Base-by-base conservation (phyloP, 2,888 invertebrate species). In the Dryobota labecula region DNA sequence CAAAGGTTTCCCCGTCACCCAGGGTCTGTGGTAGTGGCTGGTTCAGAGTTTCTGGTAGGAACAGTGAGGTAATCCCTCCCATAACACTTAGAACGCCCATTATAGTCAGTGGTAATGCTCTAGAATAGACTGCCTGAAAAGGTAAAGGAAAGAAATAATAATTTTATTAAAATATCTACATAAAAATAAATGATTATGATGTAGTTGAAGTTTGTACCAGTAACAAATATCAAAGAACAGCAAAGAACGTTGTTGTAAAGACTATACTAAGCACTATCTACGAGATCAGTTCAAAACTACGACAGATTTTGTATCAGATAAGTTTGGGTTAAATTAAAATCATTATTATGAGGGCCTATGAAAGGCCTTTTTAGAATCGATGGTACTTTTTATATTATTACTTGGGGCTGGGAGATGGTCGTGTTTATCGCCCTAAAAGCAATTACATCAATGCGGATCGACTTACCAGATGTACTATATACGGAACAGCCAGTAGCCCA, bases 41-140 rank as follows among this genome's bases (percentile, higher is more conserved):
- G 85, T 97, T 96, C 47, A 97, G 91, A 0, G 97, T 97, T 87
- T 97, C 97, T 0, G 97, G 97, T 3, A 97, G 90, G 83, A 97
- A 97, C 3, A 97, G 91, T 0, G 97, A 96, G 1, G 96, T 96
- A 9, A 97, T 83, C 0, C 97, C 97, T 1, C 96, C 97, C 41
- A 96, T 90, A 4, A 97, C 90, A 79, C 97, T 96, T 43, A 97
- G 89, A 0, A 96, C 90, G 2, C 97, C 97, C 95, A 97, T 96
- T 41, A 97, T 96, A 60, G 96, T 96, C 54, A 97, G 91, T 0
- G 97, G 97, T 13, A 97, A 90, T 0, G 96, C 96, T 84, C 96
- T 94, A 57, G 96, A 96, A 90, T 97, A 97, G 1, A 96, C 95
- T 0, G 97, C 96, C 96, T 96, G 90, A 54, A 73, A 74, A 73